phyloP scores from a whole-genome alignment of 2,888 invertebrate species.

The Beris morrisii region DNA sequence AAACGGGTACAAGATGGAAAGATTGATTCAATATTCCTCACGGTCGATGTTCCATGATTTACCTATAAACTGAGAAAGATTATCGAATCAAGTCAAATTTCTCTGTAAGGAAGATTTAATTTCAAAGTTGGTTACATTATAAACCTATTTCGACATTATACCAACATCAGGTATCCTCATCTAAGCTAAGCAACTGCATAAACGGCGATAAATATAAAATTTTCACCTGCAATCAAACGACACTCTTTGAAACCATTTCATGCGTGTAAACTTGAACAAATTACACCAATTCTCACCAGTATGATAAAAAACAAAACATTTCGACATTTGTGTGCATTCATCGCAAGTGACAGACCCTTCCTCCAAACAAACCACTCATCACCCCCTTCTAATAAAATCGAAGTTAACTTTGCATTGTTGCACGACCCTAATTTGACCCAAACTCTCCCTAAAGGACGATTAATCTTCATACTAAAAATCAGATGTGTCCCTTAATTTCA shows the following conservation, averaged over 20 bases:
- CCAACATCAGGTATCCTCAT: too few species aligned
- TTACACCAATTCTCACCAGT: slow-evolving; percentile 26
- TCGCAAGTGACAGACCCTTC: slow-evolving; percentile 28
- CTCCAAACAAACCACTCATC: slow-evolving; percentile 29
- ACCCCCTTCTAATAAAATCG: slow-evolving; percentile 34
- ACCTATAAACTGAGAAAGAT: too few species aligned
- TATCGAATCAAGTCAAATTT: too few species aligned
- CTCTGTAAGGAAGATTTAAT: too few species aligned
- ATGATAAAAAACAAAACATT: slow-evolving; percentile 17
- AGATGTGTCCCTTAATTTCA: slow-evolving; percentile 36
- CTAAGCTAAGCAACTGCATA: too few species aligned
- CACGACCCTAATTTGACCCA: slow-evolving; percentile 52
- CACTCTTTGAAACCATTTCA: neutral
- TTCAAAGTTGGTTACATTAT: too few species aligned
- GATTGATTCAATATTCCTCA: too few species aligned
- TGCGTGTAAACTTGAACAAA: slow-evolving; percentile 27
- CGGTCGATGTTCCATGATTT: too few species aligned
- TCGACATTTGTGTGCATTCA: slow-evolving; percentile 16
- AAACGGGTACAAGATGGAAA: too few species aligned
- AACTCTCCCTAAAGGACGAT: slow-evolving; percentile 55
- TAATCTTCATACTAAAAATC: slow-evolving; percentile 46
- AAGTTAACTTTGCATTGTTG: slow-evolving; percentile 33
- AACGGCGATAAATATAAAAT: too few species aligned
- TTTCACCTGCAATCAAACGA: neutral
- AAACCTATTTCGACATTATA: too few species aligned